Base-by-base conservation (phyloP, 2,797 vertebrate species). In the Erethizon dorsatum region DNA sequence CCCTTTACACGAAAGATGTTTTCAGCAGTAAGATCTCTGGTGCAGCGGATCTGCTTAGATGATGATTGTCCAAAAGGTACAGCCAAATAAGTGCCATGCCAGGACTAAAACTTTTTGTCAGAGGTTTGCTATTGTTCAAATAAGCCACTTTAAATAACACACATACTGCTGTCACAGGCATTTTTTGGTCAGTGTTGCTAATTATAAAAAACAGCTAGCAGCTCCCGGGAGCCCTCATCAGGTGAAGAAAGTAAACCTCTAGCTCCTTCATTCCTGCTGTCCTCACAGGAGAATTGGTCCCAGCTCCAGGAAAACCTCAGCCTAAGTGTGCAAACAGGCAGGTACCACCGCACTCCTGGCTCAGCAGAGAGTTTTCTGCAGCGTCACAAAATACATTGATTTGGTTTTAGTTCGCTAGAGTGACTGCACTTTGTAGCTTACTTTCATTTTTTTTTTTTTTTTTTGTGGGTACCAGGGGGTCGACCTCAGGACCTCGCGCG, bases 21-120 rank as follows among this genome's bases (percentile, higher is more conserved):
- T 90, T 96, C 95, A 96, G 88, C 31, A 94, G 50, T 69, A 67
- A 91, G 45, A 92, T 93, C 75, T 95, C 26, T 54, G 61, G 96
- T 94, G 33, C n/a, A 88, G 47, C 83, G 77, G 73, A 67, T 85
- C 56, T 83, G 56, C 92, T 92, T 78, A 86, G 59, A 71, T 88
- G 86, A 94, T 94, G 92, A 37, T 56, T 87, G 22, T 88, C 10
- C 77, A 90, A 84, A 33, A 88, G 82, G 31, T 90, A 83, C 33
- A 90, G n/a, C 56, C 75, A 90, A 50, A 45, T 71, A 85, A 88
- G 37, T 73, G 83, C 31, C 67, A 78, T 13, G 65, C 67, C 65
- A 91, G 95, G 87, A 90, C 41, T 61, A 92, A 90, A 85, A 90
- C 17, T 83, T 88, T 86, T 88, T 88, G 54, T 95, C 83, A 79